phyloP scores from a whole-genome alignment of 2,888 invertebrate species.

The Malthinus seriepunctatus region DNA sequence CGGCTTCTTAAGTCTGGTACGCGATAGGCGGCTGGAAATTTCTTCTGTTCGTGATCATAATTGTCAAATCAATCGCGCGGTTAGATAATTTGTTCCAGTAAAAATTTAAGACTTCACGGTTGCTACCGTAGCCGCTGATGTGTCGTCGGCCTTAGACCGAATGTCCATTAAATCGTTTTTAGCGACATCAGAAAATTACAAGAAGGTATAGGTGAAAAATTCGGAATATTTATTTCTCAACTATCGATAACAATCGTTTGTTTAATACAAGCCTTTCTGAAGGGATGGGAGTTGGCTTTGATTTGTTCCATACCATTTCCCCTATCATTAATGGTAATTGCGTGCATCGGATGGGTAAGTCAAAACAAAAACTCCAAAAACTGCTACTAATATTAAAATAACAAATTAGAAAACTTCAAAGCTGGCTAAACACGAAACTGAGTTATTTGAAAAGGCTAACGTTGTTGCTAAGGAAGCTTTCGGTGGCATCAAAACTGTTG shows the following conservation, averaged over 20 bases:
- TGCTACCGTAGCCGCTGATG: no score
- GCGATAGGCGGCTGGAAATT: no score
- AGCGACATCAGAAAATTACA: conserved; percentile 77
- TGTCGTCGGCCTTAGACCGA: no score
- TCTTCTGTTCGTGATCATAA: no score
- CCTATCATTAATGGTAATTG: conserved; percentile 66
- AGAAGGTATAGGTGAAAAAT: conserved; percentile 83
- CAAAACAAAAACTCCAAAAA: no score
- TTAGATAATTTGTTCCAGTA: no score
- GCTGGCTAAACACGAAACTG: not conserved
- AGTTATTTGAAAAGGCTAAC: not conserved
- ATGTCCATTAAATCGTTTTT: no score
- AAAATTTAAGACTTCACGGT: no score
- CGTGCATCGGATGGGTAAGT: conserved; percentile 64
- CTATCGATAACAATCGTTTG: conserved; percentile 62
- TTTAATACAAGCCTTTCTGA: conserved; percentile 69
- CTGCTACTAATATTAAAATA: no score
- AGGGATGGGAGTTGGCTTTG: conserved; percentile 81
- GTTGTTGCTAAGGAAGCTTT: not conserved
- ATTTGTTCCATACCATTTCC: conserved; percentile 75
- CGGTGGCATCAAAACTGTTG: not conserved
- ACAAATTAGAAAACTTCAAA: not conserved
- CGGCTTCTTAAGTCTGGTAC: no score
- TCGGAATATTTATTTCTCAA: conserved; percentile 72
- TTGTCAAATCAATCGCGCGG: no score